These are phyloP conservation scores for Prunella fulvescens DNA, from an alignment of 2,113 vertebrate species.

Conservation along the genomic window DNA sequence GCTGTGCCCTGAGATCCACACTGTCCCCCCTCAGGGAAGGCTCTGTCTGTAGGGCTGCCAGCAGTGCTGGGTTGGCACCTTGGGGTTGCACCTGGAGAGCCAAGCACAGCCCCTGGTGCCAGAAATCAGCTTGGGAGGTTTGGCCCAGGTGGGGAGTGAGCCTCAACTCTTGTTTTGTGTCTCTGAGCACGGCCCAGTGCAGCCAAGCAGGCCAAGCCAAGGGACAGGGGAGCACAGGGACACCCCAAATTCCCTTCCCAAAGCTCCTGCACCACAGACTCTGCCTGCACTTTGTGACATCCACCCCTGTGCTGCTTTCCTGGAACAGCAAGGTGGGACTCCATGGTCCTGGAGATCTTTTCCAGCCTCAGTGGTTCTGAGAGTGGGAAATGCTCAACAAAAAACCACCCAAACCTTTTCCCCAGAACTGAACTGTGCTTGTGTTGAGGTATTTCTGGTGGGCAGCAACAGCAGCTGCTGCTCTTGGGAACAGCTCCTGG, in stretches of 20 bases:
- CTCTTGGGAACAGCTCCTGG: not conserved
- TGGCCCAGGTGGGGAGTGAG: not conserved
- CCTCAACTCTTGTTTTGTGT: not conserved
- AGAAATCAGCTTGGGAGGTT: not conserved
- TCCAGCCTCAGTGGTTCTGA: not conserved
- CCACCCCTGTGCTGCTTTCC: not conserved
- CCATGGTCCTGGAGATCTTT: not conserved
- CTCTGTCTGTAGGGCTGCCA: fast-evolving
- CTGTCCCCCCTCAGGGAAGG: fast-evolving
- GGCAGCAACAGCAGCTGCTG: not conserved
- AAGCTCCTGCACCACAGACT: fast-evolving
- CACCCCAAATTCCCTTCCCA: not conserved
- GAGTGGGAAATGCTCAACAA: not conserved
- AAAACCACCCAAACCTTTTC: not conserved
- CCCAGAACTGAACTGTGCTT: not conserved
- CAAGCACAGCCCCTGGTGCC: not conserved
- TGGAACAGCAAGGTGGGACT: not conserved
- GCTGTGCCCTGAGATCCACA: fast-evolving
- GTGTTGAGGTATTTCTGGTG: not conserved
- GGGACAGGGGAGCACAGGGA: not conserved
- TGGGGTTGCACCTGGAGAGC: not conserved
- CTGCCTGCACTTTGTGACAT: fast-evolving
- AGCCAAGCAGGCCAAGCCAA: not conserved
- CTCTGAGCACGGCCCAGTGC: not conserved
- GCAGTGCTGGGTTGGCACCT: not conserved